Evolutionary conservation across 2,888 invertebrate genomes (phyloP), one percentile per base, ranked within the genome.

Genomic region (Sinentomon sp.): DNA sequence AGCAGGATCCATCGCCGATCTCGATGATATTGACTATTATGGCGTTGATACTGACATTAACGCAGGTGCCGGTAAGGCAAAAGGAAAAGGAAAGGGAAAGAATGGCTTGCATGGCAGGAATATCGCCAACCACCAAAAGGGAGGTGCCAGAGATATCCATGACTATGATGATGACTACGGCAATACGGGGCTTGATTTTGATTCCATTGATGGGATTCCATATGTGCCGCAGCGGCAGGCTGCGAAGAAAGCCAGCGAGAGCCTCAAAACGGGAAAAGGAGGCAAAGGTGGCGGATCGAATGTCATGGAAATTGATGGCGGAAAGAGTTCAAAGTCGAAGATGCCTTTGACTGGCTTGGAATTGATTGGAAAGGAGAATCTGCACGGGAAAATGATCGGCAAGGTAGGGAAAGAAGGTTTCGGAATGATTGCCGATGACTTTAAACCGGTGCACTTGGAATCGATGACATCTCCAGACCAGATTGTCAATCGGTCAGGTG

Each of bases 141-240:
- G n/a, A n/a, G n/a, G n/a, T n/a, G n/a, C n/a, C 36, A 57, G 55
- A 41, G 63, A 63, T 38, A 53, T 62, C 14, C 61, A 62, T 44
- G 63, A 64, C 40, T 59, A 62, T 38, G 64, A 64, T 28, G 68
- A 67, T 47, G 70, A 70, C 36, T 48, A 56, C 4, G 66, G 65
- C n/a, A n/a, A n/a, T n/a, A n/a, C n/a, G n/a, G n/a, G n/a, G n/a
- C n/a, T n/a, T n/a, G n/a, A n/a, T n/a, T n/a, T n/a, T n/a, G n/a
- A n/a, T n/a, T n/a, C n/a, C n/a, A n/a, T n/a, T n/a, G n/a, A n/a
- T n/a, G n/a, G n/a, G n/a, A 71, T 28, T 62, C 68, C 76, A 1
- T 77, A 78, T 50, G 82, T 83, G 16, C 82, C 82, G 2, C 82
- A 83, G 50, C 58, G 82, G 37, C 77, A 80, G 53, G 82, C 82